Evolutionary conservation across 2,113 vertebrate species (phyloP), one percentile per base, ranked within the genome.

Genomic region (Malurus alboscapulatus): DNA sequence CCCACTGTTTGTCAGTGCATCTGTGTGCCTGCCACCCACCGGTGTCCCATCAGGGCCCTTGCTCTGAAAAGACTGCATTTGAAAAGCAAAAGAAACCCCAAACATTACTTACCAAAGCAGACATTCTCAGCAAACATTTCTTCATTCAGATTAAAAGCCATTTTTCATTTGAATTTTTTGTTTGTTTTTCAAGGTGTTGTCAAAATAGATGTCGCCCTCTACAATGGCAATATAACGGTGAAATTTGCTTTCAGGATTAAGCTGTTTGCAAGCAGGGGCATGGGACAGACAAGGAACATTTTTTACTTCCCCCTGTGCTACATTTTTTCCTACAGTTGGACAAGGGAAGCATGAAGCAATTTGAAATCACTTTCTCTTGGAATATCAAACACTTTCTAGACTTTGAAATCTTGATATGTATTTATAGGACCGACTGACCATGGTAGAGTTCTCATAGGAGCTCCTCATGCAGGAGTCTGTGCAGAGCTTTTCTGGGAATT

Each of bases 221-320:
- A 34, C 1, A 8, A n/a, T 50, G n/a, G n/a, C n/a, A 80, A 57
- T 10, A 8, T 5, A 71, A 47, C 22, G 84, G 38, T 71, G 40
- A 88, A 62, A 91, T 87, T 30, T 87, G 29, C 59, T 81, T 87
- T 87, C 73, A 74, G 53, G 30, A 69, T 81, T 67, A 84, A 92
- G 42, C n/a, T 81, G 25, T 50, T 58, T 71, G 32, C 29, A 87
- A 90, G 17, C 29, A 77, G 34, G 24, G 19, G 4, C 29, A 81
- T 19, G n/a, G 55, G 21, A 73, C 32, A 69, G 44, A 67, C 32
- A 48, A 85, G 25, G 54, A 79, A 71, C 1, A 36, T 9, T 66
- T 86, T 94, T 83, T 77, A 32, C 32, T 87, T 71, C 22, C 5
- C 17, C 4, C 9, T 54, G 42, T 74, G 42, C 51, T 77, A 29